Conservation (phyloP, 2,797 vertebrate species). For the Rallus crepitans region DNA sequence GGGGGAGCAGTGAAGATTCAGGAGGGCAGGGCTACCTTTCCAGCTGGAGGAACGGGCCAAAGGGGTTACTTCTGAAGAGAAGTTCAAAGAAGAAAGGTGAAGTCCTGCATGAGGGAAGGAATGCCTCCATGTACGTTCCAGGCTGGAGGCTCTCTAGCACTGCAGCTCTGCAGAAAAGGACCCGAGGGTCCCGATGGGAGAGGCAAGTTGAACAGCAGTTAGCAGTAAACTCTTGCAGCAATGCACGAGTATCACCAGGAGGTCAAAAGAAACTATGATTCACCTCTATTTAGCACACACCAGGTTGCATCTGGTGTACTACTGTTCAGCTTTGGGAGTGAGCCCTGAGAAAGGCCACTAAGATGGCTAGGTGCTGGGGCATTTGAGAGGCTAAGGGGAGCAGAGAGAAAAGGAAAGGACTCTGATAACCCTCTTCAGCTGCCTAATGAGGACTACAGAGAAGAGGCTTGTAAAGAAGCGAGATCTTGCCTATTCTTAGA, state of each 20-base stretch:
- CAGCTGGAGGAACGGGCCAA: rapidly evolving
- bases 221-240: not conserved
- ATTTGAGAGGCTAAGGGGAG: not conserved
- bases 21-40: not conserved
- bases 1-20: not conserved
- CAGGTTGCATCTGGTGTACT: not conserved
- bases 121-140: not conserved
- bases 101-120: not conserved
- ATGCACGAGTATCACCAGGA: not conserved
- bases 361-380: not conserved
- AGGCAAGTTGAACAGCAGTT: not conserved
- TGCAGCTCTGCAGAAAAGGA: not conserved
- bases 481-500: not conserved
- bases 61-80: not conserved
- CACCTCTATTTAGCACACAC: not conserved
- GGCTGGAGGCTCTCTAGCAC: not conserved
- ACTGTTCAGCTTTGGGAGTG: not conserved
- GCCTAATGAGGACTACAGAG: not conserved
- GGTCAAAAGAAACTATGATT: not conserved
- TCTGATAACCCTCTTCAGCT: not conserved
- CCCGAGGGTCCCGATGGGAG: not conserved
- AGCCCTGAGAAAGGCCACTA: not conserved
- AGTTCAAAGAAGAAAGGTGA: not conserved
- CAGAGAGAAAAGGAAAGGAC: not conserved
- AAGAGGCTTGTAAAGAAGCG: not conserved